Evolutionary conservation across 1,140 invertebrate species (phyloP).

Genomic region (Calephelis nemesis): DNA sequence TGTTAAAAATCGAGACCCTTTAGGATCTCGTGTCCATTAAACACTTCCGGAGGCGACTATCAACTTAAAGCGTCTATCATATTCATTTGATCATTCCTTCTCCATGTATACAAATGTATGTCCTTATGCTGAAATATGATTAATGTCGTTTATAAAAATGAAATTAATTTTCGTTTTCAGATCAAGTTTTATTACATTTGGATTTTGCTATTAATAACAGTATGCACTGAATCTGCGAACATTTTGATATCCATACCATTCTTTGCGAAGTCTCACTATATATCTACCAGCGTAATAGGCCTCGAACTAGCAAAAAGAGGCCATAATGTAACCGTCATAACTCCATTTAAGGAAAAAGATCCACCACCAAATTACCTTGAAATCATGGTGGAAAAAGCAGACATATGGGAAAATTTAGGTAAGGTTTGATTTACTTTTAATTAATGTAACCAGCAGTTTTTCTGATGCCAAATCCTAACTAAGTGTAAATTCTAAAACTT

Average conservation of each 20-base stretch:
- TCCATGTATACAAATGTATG: too few relatives aligned
- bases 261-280: slow-evolving; percentile 54
- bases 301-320: slow-evolving; percentile 57
- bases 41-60: too few relatives aligned
- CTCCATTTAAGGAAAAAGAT: slow-evolving; percentile 26
- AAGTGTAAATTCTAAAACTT: too few relatives aligned
- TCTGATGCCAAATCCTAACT: too few relatives aligned
- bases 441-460: too few relatives aligned
- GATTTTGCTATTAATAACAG: neutral
- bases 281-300: slow-evolving; percentile 49
- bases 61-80: too few relatives aligned
- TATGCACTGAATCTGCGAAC: slow-evolving; percentile 19
- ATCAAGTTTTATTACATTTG: neutral
- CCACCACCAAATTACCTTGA: slow-evolving; percentile 33
- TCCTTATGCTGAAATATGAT: too few relatives aligned
- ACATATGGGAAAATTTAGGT: slow-evolving; percentile 28
- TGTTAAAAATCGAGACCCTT: too few relatives aligned
- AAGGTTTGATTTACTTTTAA: neutral
- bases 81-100: too few relatives aligned
- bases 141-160: too few relatives aligned
- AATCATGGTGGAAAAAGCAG: slow-evolving; percentile 26
- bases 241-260: slow-evolving; percentile 48
- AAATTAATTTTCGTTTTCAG: neutral
- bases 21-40: too few relatives aligned
- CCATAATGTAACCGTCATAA: slow-evolving; percentile 67